phyloP scores from a whole-genome alignment of 2,797 vertebrate genomes.

The Micrastur ruficollis region DNA sequence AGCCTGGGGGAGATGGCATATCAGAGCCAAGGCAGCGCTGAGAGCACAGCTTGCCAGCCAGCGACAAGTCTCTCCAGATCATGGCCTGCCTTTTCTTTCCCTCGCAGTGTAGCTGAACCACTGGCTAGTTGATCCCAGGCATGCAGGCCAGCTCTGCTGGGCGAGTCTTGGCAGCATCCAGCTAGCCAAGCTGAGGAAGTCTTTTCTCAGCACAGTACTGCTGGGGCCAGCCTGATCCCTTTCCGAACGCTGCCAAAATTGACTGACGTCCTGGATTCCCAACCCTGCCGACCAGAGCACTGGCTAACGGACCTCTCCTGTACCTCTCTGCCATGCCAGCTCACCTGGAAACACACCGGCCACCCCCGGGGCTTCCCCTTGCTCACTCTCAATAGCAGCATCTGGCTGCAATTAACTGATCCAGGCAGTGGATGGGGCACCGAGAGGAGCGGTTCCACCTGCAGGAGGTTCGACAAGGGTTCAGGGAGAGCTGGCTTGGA shows the following conservation, averaged over 20 bases:
- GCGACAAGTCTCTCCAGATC: background rate
- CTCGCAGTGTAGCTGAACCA: background rate
- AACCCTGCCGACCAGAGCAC: rapidly evolving
- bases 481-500: background rate
- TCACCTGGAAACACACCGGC: background rate
- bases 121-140: background rate
- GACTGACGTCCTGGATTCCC: background rate
- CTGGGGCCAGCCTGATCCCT: background rate
- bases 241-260: background rate
- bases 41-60: background rate
- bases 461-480: background rate
- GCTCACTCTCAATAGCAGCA: background rate
- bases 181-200: background rate
- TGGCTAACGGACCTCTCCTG: background rate
- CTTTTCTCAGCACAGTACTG: background rate
- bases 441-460: background rate
- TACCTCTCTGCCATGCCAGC: background rate
- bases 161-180: background rate
- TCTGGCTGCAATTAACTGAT: background rate
- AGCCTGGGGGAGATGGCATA: constrained; percentile 9
- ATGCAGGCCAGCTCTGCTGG: background rate
- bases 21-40: background rate
- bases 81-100: background rate
- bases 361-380: background rate
- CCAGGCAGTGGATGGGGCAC: background rate